phyloP scores from a whole-genome alignment of 2,797 vertebrate species.

The Leptoclinus maculatus region DNA sequence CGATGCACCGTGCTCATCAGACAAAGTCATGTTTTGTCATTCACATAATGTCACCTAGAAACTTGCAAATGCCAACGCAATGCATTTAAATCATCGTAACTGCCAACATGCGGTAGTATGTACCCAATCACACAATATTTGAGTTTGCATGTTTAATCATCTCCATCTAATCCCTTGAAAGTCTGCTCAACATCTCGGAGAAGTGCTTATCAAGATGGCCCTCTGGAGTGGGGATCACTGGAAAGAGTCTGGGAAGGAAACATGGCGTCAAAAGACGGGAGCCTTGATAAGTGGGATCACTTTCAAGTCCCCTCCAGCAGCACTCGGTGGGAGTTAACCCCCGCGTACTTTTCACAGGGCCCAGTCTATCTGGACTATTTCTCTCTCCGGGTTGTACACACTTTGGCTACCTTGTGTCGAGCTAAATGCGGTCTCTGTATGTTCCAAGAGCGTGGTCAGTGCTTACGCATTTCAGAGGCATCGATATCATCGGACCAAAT shows the following conservation, averaged over 20 bases:
- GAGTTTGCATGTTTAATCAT: constrained; percentile 64
- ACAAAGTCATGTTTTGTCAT: constrained; percentile 79
- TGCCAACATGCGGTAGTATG: constrained; percentile 21
- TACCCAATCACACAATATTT: constrained; percentile 33
- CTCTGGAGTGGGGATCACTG: constrained; percentile 56
- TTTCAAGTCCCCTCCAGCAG: constrained; percentile 52
- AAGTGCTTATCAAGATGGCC: constrained; percentile 54
- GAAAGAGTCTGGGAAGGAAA: constrained; percentile 54
- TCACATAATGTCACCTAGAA: constrained; percentile 34
- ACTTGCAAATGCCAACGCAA: background rate
- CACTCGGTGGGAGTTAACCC: constrained; percentile 41
- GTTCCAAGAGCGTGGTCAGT: constrained; percentile 24
- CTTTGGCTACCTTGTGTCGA: constrained; percentile 21
- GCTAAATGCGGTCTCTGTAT: constrained; percentile 36
- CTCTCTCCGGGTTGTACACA: constrained; percentile 29
- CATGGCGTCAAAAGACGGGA: constrained; percentile 45
- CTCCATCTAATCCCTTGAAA: constrained; percentile 63
- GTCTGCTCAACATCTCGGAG: constrained; percentile 48
- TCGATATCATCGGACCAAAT: constrained; percentile 23
- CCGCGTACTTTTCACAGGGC: constrained; percentile 42
- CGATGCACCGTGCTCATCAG: constrained; percentile 70
- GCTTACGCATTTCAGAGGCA: constrained; percentile 25
- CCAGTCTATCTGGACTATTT: constrained; percentile 36
- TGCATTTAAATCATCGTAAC: constrained; percentile 14
- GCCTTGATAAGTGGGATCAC: constrained; percentile 48